Percentiles rank a stretch among this genome's conserved stretches.
Evolutionary conservation across 2,113 vertebrate species (phyloP).

Genomic region (Manacus vitellinus): DNA sequence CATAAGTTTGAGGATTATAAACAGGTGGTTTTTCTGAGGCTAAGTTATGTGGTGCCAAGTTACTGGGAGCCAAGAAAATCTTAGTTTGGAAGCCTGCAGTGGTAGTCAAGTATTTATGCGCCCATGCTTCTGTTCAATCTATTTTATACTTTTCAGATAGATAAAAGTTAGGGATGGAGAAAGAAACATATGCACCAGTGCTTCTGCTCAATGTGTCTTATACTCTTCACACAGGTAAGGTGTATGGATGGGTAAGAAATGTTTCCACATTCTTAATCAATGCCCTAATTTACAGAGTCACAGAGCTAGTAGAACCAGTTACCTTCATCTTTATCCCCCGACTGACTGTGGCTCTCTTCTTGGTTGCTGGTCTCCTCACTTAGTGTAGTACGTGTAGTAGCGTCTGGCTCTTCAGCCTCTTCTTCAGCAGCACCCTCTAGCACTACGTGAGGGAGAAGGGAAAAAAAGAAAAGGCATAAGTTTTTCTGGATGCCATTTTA

Average conservation of each 20-base stretch:
- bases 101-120: background rate
- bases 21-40: slow-evolving; percentile 43
- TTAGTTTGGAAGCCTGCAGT: slow-evolving; percentile 16
- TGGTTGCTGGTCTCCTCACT: slow-evolving; percentile 34
- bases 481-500: background rate
- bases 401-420: slow-evolving; percentile 35
- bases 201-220: background rate
- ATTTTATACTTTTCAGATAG: background rate
- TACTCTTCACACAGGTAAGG: background rate
- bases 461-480: background rate
- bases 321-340: slow-evolving; percentile 78
- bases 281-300: background rate
- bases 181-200: background rate
- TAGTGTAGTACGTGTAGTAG: slow-evolving; percentile 3
- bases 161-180: background rate
- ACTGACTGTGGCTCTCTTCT: slow-evolving; percentile 12
- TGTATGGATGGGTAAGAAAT: background rate
- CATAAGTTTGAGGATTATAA: slow-evolving; percentile 49
- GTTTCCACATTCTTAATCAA: background rate
- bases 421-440: slow-evolving; percentile 64
- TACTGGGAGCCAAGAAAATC: slow-evolving; percentile 46
- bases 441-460: slow-evolving; percentile 18
- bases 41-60: slow-evolving; percentile 45
- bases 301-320: slow-evolving; percentile 34
- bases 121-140: background rate